Evolutionary conservation across 2,113 vertebrate genomes (phyloP).

Genomic region (Nothocercus julius): DNA sequence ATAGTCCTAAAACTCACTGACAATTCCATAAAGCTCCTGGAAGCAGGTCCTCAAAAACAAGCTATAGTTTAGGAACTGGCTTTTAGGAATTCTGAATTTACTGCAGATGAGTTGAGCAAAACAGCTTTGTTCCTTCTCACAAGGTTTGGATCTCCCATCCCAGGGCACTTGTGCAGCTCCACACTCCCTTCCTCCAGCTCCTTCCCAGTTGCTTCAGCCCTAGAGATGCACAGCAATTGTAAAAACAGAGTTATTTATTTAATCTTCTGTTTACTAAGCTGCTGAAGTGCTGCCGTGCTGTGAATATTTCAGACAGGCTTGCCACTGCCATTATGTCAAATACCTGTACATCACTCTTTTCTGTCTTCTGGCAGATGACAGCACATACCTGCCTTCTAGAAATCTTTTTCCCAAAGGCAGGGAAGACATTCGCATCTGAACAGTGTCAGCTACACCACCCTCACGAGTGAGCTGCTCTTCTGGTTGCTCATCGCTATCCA

Average conservation of each 20-base stretch:
- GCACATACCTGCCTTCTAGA: neutral
- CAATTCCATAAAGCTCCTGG: neutral
- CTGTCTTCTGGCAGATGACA: constrained; percentile 14
- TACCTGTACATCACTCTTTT: neutral
- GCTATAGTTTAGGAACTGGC: neutral
- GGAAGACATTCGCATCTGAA: neutral
- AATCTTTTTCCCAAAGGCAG: neutral
- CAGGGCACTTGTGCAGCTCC: neutral
- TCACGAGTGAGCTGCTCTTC: neutral
- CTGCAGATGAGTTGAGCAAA: neutral
- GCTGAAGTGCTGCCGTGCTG: neutral
- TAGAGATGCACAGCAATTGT: neutral
- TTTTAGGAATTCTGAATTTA: neutral
- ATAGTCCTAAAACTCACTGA: neutral
- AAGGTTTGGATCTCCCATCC: neutral
- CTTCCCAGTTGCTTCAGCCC: neutral
- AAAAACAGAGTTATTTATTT: neutral
- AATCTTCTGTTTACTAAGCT: neutral
- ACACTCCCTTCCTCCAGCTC: neutral
- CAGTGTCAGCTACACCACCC: neutral
- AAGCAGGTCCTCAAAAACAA: neutral
- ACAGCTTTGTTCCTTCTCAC: neutral
- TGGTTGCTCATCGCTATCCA: neutral
- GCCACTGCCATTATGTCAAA: neutral
- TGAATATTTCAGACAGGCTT: constrained; percentile 19